A percentile compares a stretch with the other conserved stretches of the same genome.
Evolutionary conservation across 2,113 vertebrate species (phyloP).

Genomic region (Centropus unirufus): DNA sequence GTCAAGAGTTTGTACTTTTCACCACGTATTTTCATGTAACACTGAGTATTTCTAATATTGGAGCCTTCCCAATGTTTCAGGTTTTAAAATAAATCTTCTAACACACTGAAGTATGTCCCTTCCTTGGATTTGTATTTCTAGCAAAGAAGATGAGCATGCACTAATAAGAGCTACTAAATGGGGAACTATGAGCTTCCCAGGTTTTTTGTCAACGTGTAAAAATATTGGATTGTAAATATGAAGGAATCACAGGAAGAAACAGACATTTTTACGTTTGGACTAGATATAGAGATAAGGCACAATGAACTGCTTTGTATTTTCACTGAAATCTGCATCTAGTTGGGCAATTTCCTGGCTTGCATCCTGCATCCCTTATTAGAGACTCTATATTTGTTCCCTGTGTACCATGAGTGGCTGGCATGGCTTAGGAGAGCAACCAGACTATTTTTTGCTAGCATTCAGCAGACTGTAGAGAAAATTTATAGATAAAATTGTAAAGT

Average conservation of each 20-base stretch:
- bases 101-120: neutral
- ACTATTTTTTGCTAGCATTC: neutral
- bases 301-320: neutral
- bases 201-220: neutral
- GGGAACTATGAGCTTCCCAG: neutral
- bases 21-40: neutral
- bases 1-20: neutral
- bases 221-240: neutral
- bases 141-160: neutral
- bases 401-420: neutral
- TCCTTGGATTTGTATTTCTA: neutral
- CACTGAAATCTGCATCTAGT: constrained; percentile 42
- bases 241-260: neutral
- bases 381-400: neutral
- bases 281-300: neutral
- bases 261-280: neutral
- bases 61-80: neutral
- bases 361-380: constrained; percentile 27
- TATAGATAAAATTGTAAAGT: neutral
- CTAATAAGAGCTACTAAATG: neutral
- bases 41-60: neutral
- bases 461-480: neutral
- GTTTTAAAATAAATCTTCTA: neutral
- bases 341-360: constrained; percentile 19
- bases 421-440: neutral